Evolutionary conservation across 2,113 vertebrate genomes (phyloP).

Genomic region (Protomyctophum bolini): DNA sequence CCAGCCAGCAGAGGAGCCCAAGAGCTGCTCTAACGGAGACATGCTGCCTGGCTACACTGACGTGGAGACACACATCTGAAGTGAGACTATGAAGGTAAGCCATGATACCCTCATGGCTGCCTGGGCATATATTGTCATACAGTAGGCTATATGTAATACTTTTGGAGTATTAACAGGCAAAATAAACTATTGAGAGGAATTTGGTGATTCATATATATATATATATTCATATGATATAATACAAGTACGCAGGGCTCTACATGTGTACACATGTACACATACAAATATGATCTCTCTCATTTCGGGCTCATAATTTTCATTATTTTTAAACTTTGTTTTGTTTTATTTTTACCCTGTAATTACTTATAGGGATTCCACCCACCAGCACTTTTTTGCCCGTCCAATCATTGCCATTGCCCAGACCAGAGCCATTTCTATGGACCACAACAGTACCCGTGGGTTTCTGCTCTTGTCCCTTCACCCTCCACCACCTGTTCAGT

Average conservation of each 20-base stretch:
- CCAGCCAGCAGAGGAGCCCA: slow-evolving; percentile 49
- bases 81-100: slow-evolving; percentile 54
- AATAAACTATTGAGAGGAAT: no score
- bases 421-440: slow-evolving; percentile 21
- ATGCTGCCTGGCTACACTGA: slow-evolving; percentile 89
- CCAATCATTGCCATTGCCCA: slow-evolving; percentile 33
- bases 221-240: no score
- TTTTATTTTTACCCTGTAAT: neutral
- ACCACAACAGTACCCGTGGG: neutral
- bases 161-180: no score
- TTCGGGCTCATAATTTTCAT: no score
- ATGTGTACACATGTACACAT: no score
- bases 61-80: slow-evolving; percentile 88
- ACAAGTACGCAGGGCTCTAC: no score
- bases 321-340: neutral
- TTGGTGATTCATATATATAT: no score
- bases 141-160: no score
- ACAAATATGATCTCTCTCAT: no score
- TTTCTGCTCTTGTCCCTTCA: neutral
- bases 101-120: neutral
- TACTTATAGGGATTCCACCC: slow-evolving; percentile 65
- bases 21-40: slow-evolving; percentile 87
- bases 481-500: slow-evolving; percentile 30
- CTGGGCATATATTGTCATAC: no score
- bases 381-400: slow-evolving; percentile 64